Conservation (phyloP, 64 coral and sea anemone species). For the Montipora cactus region DNA sequence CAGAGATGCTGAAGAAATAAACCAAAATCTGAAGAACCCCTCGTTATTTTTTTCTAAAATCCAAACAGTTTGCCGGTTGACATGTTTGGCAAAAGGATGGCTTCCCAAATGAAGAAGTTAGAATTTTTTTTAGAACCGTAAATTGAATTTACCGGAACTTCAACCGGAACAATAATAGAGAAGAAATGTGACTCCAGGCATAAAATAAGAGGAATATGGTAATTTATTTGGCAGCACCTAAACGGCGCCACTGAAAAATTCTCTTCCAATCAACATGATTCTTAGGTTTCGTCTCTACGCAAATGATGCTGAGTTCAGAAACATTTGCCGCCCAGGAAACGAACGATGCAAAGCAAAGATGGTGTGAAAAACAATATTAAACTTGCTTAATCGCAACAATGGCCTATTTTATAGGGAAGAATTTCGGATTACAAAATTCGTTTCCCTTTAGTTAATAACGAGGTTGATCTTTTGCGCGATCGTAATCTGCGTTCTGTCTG, state of each 20-base stretch:
- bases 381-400: background rate
- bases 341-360: constrained; percentile 31
- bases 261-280: background rate
- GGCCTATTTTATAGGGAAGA: constrained; percentile 4
- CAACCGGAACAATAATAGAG: constrained; percentile 22
- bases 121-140: background rate
- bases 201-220: background rate
- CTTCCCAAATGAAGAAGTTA: background rate
- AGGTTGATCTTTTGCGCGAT: background rate
- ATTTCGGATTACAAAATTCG: background rate
- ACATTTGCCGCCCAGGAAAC: constrained; percentile 25
- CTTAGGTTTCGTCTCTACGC: constrained; percentile 37
- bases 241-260: background rate
- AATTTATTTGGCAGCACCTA: background rate
- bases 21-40: background rate
- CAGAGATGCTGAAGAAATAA: background rate
- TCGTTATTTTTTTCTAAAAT: background rate
- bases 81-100: background rate
- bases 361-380: constrained; percentile 32
- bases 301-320: constrained; percentile 14
- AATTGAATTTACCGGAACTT: constrained; percentile 42
- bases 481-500: background rate
- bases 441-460: background rate
- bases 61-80: background rate
- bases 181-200: constrained; percentile 13